Percentiles rank a stretch among this genome's conserved stretches.
Conservation (phyloP, 1,140 invertebrate genomes). For the Gryllus bimaculatus region DNA sequence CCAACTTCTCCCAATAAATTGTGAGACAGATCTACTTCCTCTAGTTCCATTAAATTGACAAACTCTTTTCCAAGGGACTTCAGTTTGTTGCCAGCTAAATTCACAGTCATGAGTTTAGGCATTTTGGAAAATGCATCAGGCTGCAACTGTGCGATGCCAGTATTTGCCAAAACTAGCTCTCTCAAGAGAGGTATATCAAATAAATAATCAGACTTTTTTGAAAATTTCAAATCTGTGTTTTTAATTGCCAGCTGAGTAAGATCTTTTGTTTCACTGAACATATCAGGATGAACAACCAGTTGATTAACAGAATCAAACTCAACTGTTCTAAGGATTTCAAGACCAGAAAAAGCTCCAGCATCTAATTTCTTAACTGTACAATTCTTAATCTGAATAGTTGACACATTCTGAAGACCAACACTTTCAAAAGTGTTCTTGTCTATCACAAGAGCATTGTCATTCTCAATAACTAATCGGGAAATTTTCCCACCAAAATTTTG, state of each 20-base stretch:
- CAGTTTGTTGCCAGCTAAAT: not conserved
- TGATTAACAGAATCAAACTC: not conserved
- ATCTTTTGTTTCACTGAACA: not conserved
- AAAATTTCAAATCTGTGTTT: not conserved
- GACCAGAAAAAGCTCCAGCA: not conserved
- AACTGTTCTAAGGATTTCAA: not conserved
- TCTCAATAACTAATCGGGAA: not conserved
- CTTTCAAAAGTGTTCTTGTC: not conserved
- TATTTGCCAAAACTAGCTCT: not conserved
- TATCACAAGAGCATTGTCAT: not conserved
- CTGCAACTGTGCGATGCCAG: not conserved
- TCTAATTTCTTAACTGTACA: not conserved
- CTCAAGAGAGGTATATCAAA: not conserved
- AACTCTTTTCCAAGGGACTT: not conserved
- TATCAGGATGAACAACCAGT: not conserved
- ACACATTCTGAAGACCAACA: not conserved
- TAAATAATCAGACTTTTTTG: not conserved
- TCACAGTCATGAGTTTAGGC: not conserved
- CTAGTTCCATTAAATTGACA: not conserved
- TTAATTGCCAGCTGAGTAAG: not conserved
- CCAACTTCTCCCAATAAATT: not conserved
- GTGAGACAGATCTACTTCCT: not conserved
- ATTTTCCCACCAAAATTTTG: not conserved
- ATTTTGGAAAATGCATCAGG: not conserved
- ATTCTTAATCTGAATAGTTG: not conserved